Evolutionary conservation across 2,888 invertebrate species (phyloP), one percentile per base, ranked within the genome.

Genomic region (Mamestra brassicae): DNA sequence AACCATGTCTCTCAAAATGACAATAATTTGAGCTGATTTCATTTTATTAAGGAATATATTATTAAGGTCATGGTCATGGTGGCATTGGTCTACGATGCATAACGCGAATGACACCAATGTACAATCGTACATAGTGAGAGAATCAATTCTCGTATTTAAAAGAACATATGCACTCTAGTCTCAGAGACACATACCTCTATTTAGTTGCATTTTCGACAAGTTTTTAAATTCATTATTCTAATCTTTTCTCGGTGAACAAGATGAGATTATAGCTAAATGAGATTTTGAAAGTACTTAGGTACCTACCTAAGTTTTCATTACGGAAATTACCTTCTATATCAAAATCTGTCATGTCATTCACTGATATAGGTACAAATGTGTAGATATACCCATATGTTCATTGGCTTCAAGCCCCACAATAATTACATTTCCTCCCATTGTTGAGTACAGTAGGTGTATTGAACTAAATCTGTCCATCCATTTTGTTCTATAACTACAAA

Each of bases 351-450:
- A 17, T 52, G 10, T 61, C 42, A 7, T 42, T 38, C 26, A 26
- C 26, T 26, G 26, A 26, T 26, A 26, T 26, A 26, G 26, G 26
- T 26, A 26, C 26, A 26, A 38, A 15, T 34, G 7, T 52, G 36
- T 57, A 38, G 6, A 47, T 62, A 55, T 42, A 50, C 7, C 34
- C 50, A 62, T 66, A 26, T 64, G 60, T 67, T 71, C 60, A 78
- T 38, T 67, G 57, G 45, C 34, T 81, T 65, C 55, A 47, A 65
- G 34, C 64, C 45, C 45, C 71, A 61, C 60, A 71, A 70, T 80
- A 63, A 67, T 67, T 61, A 62, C 69, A 69, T 69, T 76, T 62
- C 66, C 62, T 66, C 17, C 70, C 36, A 81, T 79, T 81, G 77
- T 81, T 54, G 38, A 42, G 11, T 70, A 42, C 38, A 38, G 38